phyloP scores from a whole-genome alignment of 2,797 vertebrate genomes.

The Xiphorhynchus erythropygius region DNA sequence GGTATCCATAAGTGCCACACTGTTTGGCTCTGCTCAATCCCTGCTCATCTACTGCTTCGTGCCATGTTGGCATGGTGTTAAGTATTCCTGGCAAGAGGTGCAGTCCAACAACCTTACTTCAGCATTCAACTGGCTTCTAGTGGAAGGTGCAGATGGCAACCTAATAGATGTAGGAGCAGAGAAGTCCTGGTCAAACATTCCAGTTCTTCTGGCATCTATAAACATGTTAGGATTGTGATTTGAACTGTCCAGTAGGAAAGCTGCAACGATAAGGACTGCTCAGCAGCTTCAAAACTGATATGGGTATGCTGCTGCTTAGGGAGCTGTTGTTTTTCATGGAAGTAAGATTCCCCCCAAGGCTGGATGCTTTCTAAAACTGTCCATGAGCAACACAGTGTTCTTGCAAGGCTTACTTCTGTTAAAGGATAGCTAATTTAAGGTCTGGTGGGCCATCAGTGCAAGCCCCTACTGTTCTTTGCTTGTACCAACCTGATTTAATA shows the following conservation, averaged over 20 bases:
- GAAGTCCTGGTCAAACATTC: background rate
- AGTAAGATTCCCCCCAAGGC: background rate
- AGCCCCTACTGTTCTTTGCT: background rate
- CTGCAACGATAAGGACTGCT: background rate
- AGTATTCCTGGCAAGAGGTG: background rate
- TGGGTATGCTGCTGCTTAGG: background rate
- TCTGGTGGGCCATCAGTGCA: background rate
- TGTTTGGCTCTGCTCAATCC: background rate
- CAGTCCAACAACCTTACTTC: background rate
- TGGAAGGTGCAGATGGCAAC: background rate
- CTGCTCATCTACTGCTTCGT: background rate
- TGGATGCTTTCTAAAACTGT: background rate
- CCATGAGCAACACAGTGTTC: background rate
- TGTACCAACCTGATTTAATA: background rate
- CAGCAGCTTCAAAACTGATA: background rate
- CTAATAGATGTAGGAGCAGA: background rate
- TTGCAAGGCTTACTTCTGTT: background rate
- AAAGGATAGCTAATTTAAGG: background rate
- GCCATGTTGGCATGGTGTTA: background rate
- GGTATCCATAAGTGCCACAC: rapidly evolving
- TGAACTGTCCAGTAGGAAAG: background rate
- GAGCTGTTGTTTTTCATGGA: background rate
- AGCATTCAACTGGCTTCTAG: rapidly evolving
- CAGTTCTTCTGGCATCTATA: background rate
- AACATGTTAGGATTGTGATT: background rate